These are phyloP conservation scores for Atherinomorus stipes DNA, from an alignment of 2,113 vertebrate species.

Conservation along the genomic window DNA sequence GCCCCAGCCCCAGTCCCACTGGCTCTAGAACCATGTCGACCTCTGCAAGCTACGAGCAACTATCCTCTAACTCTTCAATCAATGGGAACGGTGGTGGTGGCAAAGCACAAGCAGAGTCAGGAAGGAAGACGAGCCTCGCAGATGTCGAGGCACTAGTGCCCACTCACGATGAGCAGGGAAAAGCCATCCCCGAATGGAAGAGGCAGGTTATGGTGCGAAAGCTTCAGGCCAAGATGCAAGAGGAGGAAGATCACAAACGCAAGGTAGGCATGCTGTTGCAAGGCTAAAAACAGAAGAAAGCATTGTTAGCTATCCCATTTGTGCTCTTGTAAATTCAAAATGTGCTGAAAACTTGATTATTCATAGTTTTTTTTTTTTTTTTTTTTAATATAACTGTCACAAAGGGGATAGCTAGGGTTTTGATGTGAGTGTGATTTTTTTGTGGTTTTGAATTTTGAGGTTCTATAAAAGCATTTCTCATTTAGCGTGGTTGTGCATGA, in stretches of 20 bases:
- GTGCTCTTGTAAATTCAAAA: slow-evolving; percentile 37
- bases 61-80: slow-evolving; percentile 74
- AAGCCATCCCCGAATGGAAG: slow-evolving; percentile 94
- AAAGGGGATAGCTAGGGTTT: slow-evolving; percentile 55
- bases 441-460: slow-evolving; percentile 18
- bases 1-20: slow-evolving; percentile 79
- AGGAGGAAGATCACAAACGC: slow-evolving; percentile 92
- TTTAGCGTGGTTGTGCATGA: slow-evolving; percentile 32
- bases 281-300: not conserved
- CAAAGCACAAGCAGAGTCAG: slow-evolving; percentile 44
- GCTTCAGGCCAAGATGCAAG: slow-evolving; percentile 94
- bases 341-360: not conserved
- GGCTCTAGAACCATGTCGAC: slow-evolving; percentile 67
- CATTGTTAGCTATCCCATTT: slow-evolving; percentile 62
- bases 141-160: slow-evolving; percentile 91
- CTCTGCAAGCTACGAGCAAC: slow-evolving; percentile 78
- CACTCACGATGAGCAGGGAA: slow-evolving; percentile 92
- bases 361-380: not conserved
- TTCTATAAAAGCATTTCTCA: not conserved
- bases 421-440: slow-evolving; percentile 40
- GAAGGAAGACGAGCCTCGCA: slow-evolving; percentile 70
- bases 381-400: slow-evolving; percentile 3
- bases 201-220: slow-evolving; percentile 96
- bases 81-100: slow-evolving; percentile 82
- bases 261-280: slow-evolving; percentile 83